Percentiles rank a stretch among this genome's conserved stretches.
Evolutionary conservation across 1,140 invertebrate species (phyloP).

Genomic region (Mycetomoellerius zeteki): DNA sequence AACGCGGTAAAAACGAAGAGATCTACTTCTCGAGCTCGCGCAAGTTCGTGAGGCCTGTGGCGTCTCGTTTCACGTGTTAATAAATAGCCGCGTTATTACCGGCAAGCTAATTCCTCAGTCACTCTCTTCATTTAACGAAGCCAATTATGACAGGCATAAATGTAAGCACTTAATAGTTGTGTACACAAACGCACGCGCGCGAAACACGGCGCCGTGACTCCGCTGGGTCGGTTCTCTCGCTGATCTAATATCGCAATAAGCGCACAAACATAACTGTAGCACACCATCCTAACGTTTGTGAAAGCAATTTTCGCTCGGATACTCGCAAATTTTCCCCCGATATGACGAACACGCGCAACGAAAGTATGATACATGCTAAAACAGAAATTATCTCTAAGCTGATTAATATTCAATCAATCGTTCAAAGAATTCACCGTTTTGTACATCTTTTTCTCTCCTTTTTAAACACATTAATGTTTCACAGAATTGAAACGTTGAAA

Average conservation of each 20-base stretch:
- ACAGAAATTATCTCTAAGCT: neutral
- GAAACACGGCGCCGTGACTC: conserved; percentile 58
- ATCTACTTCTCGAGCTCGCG: conserved; percentile 36
- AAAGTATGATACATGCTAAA: neutral
- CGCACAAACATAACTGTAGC: neutral
- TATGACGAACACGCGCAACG: neutral
- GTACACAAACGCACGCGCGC: conserved; percentile 80
- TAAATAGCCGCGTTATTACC: conserved; percentile 85
- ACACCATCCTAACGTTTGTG: neutral
- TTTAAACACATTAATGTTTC: neutral
- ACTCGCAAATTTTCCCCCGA: neutral
- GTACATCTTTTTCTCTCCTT: neutral
- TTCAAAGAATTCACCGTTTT: neutral
- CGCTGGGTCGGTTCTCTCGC: conserved; percentile 12
- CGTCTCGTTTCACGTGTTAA: conserved; percentile 85
- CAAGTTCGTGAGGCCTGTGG: conserved; percentile 64
- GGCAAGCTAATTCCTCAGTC: conserved; percentile 84
- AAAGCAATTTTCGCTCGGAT: conserved; percentile 44
- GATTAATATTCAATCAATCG: neutral
- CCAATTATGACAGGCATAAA: conserved; percentile 86
- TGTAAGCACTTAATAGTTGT: conserved; percentile 85
- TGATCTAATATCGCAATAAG: conserved; percentile 55
- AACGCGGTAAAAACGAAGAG: conserved; percentile 40
- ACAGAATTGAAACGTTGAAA: too few species aligned
- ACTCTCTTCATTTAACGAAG: conserved; percentile 86